Conservation (phyloP, 2,797 vertebrate genomes). For the Sebastes goodei region DNA sequence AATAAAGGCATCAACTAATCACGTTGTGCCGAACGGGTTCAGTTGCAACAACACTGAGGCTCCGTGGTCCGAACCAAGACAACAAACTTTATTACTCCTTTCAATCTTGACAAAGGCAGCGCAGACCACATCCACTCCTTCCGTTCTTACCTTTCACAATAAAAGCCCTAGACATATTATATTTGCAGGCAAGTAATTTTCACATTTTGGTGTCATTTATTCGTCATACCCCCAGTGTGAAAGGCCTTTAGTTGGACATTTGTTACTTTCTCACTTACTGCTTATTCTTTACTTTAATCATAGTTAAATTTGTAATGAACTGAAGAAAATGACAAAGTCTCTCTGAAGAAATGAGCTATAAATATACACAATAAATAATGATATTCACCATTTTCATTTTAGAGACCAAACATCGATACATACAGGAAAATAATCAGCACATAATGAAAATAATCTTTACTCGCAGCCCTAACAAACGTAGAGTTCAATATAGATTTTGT, state of each 20-base stretch:
- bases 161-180: too few species aligned
- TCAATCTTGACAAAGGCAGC: too few species aligned
- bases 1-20: too few species aligned
- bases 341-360: not conserved
- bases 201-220: too few species aligned
- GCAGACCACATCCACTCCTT: too few species aligned
- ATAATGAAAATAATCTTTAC: not conserved
- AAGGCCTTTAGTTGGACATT: not conserved
- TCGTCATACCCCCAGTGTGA: accelerated
- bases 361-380: not conserved
- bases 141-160: too few species aligned
- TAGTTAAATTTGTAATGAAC: conserved; percentile 23
- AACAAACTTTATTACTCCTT: too few species aligned
- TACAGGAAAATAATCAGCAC: not conserved
- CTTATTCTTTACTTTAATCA: conserved; percentile 20
- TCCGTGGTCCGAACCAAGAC: accelerated
- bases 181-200: too few species aligned
- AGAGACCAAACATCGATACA: not conserved
- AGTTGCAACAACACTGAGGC: too few species aligned
- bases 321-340: not conserved
- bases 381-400: not conserved
- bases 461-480: not conserved
- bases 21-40: too few species aligned
- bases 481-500: not conserved
- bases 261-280: not conserved